Conservation (phyloP, 2,113 vertebrate genomes). For the Nesoenas mayeri region DNA sequence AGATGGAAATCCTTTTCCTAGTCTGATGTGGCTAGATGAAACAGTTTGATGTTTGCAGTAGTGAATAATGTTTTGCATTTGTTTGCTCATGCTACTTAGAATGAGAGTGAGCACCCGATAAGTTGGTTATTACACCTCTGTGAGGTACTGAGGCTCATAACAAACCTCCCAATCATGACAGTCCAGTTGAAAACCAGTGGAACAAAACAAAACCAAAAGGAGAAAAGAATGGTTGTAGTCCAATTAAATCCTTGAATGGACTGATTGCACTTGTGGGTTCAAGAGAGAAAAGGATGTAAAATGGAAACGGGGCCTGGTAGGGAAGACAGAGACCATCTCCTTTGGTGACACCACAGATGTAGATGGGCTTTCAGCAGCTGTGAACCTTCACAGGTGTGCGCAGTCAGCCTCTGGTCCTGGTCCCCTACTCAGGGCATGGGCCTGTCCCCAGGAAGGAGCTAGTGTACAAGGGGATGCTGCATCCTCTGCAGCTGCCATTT, state of each 20-base stretch:
- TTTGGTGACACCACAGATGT: neutral
- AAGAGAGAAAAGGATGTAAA: neutral
- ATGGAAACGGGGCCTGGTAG: rapidly evolving
- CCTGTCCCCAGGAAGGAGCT: neutral
- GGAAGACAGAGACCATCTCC: neutral
- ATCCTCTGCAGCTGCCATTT: neutral
- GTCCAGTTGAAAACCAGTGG: neutral
- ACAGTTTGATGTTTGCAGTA: neutral
- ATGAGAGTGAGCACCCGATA: neutral
- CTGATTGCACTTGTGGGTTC: neutral
- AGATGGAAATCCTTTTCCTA: neutral
- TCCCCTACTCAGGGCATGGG: neutral
- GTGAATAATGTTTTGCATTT: neutral
- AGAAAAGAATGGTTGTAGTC: neutral
- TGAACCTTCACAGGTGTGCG: neutral
- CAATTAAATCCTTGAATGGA: neutral
- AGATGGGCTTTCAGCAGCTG: neutral
- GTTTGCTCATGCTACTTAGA: neutral
- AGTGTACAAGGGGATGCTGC: neutral
- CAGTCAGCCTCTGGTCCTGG: neutral
- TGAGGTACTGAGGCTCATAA: neutral
- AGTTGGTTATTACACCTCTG: neutral
- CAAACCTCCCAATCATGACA: neutral
- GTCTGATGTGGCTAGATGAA: neutral
- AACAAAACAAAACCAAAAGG: neutral